These are phyloP conservation scores for Drosophila orena DNA, from an alignment of 1,140 invertebrate species.

Conservation along the genomic window DNA sequence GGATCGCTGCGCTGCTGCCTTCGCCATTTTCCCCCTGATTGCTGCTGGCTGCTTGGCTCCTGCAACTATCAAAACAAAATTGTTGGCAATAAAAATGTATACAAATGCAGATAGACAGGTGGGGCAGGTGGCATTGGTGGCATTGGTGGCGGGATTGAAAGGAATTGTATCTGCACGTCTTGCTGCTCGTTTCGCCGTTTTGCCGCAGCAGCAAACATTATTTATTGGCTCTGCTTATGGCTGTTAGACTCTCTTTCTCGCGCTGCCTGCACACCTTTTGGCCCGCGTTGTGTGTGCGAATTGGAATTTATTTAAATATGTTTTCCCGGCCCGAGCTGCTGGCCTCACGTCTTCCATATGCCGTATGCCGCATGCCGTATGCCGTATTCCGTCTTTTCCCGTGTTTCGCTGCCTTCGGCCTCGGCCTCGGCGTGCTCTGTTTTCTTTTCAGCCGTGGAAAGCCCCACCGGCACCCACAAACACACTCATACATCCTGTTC, in stretches of 20 bases:
- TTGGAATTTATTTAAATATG: constrained; percentile 82
- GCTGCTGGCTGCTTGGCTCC: constrained; percentile 12
- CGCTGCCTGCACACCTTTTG: neutral
- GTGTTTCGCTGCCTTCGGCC: constrained; percentile 10
- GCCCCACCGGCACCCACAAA: neutral
- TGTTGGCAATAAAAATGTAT: constrained; percentile 81
- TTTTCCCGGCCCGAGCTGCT: constrained; percentile 33
- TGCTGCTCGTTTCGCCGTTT: constrained; percentile 30
- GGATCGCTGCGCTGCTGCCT: constrained; percentile 15
- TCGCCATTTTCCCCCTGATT: constrained; percentile 1
- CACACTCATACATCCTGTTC: neutral
- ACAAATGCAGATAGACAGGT: constrained; percentile 76
- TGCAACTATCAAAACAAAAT: constrained; percentile 77
- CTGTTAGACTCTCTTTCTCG: constrained; percentile 19
- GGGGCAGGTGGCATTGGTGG: constrained; percentile 13
- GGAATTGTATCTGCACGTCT: constrained; percentile 57
- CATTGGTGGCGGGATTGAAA: neutral
- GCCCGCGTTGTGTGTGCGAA: constrained; percentile 40
- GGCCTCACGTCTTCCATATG: neutral
- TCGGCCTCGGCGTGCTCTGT: neutral
- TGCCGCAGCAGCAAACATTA: constrained; percentile 59
- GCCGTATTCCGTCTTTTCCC: neutral
- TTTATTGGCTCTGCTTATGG: constrained; percentile 72
- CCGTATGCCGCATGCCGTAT: no score
- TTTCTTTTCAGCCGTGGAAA: constrained; percentile 2